These are phyloP conservation scores for Trochalopteron elliotii DNA, from an alignment of 2,113 vertebrate genomes.

Conservation along the genomic window DNA sequence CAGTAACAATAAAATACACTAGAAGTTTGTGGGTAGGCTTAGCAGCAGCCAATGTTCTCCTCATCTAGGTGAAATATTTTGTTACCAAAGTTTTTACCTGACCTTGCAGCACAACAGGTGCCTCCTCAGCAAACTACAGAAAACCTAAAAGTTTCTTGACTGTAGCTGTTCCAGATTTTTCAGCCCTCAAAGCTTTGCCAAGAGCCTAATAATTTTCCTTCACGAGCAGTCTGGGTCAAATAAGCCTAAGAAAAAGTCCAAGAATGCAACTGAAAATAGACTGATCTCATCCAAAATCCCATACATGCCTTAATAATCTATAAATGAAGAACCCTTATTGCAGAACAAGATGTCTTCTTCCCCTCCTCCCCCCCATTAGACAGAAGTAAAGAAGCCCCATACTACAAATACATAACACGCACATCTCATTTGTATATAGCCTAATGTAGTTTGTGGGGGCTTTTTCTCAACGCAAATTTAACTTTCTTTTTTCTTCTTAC, in stretches of 20 bases:
- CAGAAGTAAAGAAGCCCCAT: neutral
- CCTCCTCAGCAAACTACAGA: neutral
- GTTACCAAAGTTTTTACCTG: neutral
- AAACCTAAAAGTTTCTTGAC: neutral
- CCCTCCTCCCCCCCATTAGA: rapidly evolving
- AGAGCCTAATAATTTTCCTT: neutral
- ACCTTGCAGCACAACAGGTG: neutral
- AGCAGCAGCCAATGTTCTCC: neutral
- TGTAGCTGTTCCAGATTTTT: neutral
- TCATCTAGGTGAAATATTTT: neutral
- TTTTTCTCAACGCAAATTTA: neutral
- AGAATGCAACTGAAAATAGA: neutral
- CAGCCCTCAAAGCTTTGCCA: neutral
- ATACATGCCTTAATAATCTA: neutral
- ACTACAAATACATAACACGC: neutral
- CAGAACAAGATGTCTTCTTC: neutral
- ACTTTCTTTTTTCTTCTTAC: neutral
- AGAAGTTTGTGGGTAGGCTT: neutral
- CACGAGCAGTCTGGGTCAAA: neutral
- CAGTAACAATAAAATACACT: neutral
- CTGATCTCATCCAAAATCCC: neutral
- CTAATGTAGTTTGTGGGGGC: neutral
- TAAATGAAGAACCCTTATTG: neutral
- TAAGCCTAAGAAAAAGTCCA: neutral
- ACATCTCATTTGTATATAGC: neutral